Percentiles rank a stretch among this genome's conserved stretches.
Evolutionary conservation across 2,888 invertebrate genomes (phyloP).

Genomic region (Drosophila vallismaia): DNA sequence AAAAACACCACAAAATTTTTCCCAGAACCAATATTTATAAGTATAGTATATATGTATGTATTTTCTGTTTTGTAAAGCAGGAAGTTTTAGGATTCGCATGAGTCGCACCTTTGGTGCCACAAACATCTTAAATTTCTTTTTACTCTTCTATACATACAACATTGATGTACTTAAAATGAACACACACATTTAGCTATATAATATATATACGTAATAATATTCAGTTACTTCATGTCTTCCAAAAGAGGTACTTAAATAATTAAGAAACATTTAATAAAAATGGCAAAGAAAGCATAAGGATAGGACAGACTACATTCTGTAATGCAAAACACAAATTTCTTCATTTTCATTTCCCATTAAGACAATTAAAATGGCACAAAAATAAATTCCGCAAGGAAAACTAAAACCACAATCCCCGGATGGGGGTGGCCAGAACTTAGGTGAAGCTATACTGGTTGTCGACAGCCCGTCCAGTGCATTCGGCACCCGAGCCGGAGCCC

Average conservation of each 20-base stretch:
- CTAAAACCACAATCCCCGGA: conserved; percentile 24
- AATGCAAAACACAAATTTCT: conserved; percentile 50
- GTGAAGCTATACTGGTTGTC: conserved; percentile 94
- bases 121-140: conserved; percentile 58
- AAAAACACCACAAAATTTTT: no score
- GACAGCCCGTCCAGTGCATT: conserved; percentile 86
- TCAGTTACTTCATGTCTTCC: conserved; percentile 75
- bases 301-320: conserved; percentile 22
- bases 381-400: conserved; percentile 62
- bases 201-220: conserved; percentile 75
- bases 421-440: conserved; percentile 75
- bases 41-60: conserved; percentile 56
- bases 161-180: conserved; percentile 74
- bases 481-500: conserved; percentile 34
- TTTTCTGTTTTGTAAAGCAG: conserved; percentile 71
- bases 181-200: conserved; percentile 77
- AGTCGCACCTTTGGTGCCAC: conserved; percentile 70
- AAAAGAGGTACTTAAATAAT: conserved; percentile 51
- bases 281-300: conserved; percentile 13
- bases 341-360: conserved; percentile 47
- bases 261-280: conserved; percentile 55
- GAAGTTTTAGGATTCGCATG: conserved; percentile 79
- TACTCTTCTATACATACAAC: conserved; percentile 66
- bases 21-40: conserved; percentile 43
- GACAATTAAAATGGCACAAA: conserved; percentile 69